Evolutionary conservation across 2,797 vertebrate species (phyloP), one percentile per base, ranked within the genome.

Genomic region (Decapterus maruadsi): DNA sequence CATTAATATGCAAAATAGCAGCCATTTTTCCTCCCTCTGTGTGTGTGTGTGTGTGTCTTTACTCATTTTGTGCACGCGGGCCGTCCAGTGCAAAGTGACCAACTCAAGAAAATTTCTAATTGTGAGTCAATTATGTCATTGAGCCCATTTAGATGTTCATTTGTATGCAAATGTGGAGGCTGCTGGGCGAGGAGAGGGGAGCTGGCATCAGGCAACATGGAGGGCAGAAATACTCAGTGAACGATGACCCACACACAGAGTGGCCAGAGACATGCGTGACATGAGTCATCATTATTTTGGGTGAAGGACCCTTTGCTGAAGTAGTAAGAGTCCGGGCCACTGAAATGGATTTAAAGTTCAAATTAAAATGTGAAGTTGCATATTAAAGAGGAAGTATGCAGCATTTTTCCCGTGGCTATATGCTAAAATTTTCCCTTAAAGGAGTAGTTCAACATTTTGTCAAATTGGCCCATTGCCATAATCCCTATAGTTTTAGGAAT

Each of bases 81-180:
- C 91, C 80, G 84, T 93, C 93, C 94, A 92, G 90, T 90, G 90
- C 90, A 93, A 93, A 96, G 95, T 96, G 95, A 95, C 95, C 95
- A 94, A 91, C 94, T 92, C 91, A 84, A 91, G 93, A 95, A 96
- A 94, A 92, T 95, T 94, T 95, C 91, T 96, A 96, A 96, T 96
- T 96, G 95, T 92, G 87, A 96, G 95, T 96, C 95, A 96, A 96
- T 96, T 96, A 96, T 96, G 95, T 95, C 94, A 95, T 95, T 95
- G 95, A 96, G 95, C 94, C 89, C 92, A 86, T 95, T 96, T 95
- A 93, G 93, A 94, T 95, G 93, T 96, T 96, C 95, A 96, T 96
- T 96, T 96, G 95, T 96, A 96, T 96, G 95, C 94, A 96, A 96
- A 96, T 96, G 68, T 68, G 65, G 85, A 77, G 68, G 77, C 90